Percentiles rank a stretch among this genome's conserved stretches.
phyloP scores from a whole-genome alignment of 2,113 vertebrate species.

The Gymnarchus niloticus region DNA sequence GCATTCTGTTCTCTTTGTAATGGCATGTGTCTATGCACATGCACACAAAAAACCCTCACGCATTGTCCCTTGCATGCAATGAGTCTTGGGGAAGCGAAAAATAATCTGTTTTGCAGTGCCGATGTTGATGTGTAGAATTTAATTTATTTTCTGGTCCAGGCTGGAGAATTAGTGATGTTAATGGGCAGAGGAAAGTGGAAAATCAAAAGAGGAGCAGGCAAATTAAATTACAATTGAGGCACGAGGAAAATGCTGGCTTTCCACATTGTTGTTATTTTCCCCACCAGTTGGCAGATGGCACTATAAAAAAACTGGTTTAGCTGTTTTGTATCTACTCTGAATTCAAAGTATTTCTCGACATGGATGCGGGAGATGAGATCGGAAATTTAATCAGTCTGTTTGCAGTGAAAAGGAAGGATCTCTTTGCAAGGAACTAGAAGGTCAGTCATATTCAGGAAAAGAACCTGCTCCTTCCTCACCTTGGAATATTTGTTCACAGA shows the following conservation, averaged over 20 bases:
- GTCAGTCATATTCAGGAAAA: conserved; percentile 4
- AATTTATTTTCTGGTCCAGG: background rate
- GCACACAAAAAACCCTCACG: background rate
- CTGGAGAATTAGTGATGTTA: conserved; percentile 12
- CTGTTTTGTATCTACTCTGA: background rate
- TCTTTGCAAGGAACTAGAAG: conserved; percentile 1
- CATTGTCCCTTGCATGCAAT: background rate
- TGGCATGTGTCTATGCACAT: background rate
- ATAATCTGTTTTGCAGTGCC: background rate
- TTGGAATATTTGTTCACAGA: background rate
- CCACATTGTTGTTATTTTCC: conserved; percentile 11
- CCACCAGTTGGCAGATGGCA: conserved; percentile 9
- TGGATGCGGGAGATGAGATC: conserved; percentile 5
- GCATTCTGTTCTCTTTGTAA: background rate
- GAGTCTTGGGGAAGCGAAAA: background rate
- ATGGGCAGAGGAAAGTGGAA: conserved; percentile 1
- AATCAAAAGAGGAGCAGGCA: background rate
- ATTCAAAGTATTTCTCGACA: background rate
- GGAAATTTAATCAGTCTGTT: conserved; percentile 20
- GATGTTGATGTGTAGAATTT: background rate
- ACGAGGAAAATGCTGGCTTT: background rate
- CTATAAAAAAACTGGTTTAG: conserved; percentile 13
- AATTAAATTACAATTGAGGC: conserved; percentile 11
- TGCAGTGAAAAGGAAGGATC: conserved; percentile 5
- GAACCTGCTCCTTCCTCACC: background rate